A percentile compares a stretch with the other conserved stretches of the same genome.
phyloP scores from a whole-genome alignment of 2,888 invertebrate genomes.

The Stenotaenia linearis region DNA sequence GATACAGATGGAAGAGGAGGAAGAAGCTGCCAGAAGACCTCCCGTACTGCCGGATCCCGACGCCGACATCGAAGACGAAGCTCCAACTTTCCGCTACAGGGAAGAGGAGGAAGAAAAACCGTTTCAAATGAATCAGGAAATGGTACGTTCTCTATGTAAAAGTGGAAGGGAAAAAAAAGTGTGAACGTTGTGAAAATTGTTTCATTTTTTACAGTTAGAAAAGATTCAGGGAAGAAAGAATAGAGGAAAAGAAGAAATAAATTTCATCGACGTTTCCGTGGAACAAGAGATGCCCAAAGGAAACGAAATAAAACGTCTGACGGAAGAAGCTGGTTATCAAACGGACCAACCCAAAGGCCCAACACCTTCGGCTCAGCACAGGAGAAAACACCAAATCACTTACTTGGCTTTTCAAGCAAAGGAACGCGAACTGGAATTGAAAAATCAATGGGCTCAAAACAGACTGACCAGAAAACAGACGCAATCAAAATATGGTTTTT shows the following conservation, averaged over 20 bases:
- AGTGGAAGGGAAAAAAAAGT: not conserved
- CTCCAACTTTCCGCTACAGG: not conserved
- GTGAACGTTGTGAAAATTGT: not conserved
- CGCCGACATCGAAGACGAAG: not conserved
- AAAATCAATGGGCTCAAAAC: conserved; percentile 90
- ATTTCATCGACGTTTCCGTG: conserved; percentile 76
- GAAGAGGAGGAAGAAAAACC: not conserved
- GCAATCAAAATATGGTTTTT: conserved; percentile 95
- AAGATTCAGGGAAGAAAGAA: conserved; percentile 64
- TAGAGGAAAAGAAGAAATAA: conserved; percentile 57
- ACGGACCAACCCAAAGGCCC: conserved; percentile 43
- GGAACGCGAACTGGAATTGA: conserved; percentile 85
- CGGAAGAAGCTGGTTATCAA: conserved; percentile 46
- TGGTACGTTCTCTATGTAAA: not conserved
- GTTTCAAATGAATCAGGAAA: not conserved
- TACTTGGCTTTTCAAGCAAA: conserved; percentile 91
- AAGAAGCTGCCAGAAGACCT: not conserved
- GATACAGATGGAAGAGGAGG: not conserved
- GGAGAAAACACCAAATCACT: conserved; percentile 86
- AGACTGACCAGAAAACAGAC: conserved; percentile 76
- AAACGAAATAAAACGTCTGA: conserved; percentile 64
- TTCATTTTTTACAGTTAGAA: conserved; percentile 48
- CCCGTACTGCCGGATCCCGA: not conserved
- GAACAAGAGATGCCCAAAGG: conserved; percentile 72
- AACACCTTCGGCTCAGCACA: conserved; percentile 61